A percentile compares a stretch with the other conserved stretches of the same genome.
Evolutionary conservation across 2,888 invertebrate species (phyloP).

Genomic region (Merodon equestris): DNA sequence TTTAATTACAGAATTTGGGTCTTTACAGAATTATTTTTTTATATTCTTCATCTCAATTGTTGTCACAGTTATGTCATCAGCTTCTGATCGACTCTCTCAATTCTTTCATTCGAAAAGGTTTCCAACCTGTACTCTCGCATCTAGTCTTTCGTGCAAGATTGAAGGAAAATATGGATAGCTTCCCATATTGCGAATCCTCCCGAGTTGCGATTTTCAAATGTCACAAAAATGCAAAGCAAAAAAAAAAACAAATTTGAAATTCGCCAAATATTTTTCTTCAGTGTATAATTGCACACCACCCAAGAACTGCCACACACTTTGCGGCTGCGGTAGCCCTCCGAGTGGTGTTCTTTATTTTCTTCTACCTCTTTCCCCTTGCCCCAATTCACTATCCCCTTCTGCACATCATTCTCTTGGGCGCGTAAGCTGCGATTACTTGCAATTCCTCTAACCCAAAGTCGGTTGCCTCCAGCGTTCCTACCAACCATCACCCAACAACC

Average conservation of each 20-base stretch:
- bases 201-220: too few relatives aligned
- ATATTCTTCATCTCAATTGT: too few relatives aligned
- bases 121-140: too few relatives aligned
- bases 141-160: too few relatives aligned
- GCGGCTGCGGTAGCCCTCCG: constrained; percentile 46
- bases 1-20: too few relatives aligned
- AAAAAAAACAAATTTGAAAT: constrained; percentile 24
- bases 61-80: too few relatives aligned
- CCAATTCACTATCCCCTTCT: constrained; percentile 21
- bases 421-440: constrained; percentile 31
- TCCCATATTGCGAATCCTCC: too few relatives aligned
- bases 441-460: constrained; percentile 39
- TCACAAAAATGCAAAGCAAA: constrained; percentile 9
- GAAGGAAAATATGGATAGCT: too few relatives aligned
- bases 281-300: constrained; percentile 42
- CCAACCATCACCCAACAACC: too few relatives aligned
- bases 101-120: too few relatives aligned
- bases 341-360: constrained; percentile 14
- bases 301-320: constrained; percentile 43
- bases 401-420: constrained; percentile 6
- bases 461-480: constrained; percentile 24
- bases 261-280: constrained; percentile 10
- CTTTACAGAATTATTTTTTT: too few relatives aligned
- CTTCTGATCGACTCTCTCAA: too few relatives aligned
- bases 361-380: constrained; percentile 18